Evolutionary conservation across 2,113 vertebrate species (phyloP).

Genomic region (Zosterops pallidus): DNA sequence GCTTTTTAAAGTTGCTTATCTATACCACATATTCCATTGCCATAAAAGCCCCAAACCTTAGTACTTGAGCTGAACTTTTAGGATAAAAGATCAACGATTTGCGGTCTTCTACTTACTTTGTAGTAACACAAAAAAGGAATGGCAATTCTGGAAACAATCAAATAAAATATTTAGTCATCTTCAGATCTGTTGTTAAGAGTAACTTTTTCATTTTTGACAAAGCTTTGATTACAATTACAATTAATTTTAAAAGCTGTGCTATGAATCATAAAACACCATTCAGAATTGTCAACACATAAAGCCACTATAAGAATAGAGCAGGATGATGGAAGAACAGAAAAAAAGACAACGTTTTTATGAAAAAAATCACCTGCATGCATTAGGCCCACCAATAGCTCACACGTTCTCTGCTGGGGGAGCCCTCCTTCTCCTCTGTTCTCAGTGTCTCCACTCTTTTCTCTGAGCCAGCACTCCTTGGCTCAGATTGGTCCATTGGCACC

Average conservation of each 20-base stretch:
- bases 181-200: neutral
- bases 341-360: fast-evolving
- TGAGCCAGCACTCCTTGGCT: neutral
- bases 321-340: neutral
- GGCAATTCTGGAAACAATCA: neutral
- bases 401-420: neutral
- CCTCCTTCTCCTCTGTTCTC: neutral
- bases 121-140: neutral
- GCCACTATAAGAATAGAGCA: neutral
- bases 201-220: neutral
- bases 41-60: neutral
- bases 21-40: neutral
- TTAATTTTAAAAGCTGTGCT: neutral
- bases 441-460: neutral
- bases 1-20: neutral
- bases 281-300: neutral
- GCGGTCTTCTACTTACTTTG: neutral
- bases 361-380: neutral
- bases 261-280: neutral
- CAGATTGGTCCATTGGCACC: neutral
- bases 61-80: neutral
- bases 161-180: neutral
- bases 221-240: neutral
- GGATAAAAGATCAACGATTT: neutral
- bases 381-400: neutral